Evolutionary conservation across 2,797 vertebrate genomes (phyloP), one percentile per base, ranked within the genome.

Genomic region (Rhincodon typus): DNA sequence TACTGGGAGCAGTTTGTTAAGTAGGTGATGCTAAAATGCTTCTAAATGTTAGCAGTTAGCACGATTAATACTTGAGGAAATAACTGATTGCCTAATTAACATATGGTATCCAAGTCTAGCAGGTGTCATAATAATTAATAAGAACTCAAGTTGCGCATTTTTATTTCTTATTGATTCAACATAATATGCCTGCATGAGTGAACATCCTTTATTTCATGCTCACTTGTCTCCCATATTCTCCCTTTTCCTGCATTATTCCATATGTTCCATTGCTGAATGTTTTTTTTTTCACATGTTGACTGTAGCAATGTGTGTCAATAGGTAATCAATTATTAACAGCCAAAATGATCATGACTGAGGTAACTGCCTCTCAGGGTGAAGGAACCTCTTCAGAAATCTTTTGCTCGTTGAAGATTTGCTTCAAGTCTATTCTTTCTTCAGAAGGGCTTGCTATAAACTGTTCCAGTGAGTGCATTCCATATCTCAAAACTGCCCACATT

Each of bases 11-110:
- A 93, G 23, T 69, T 66, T 42, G 62, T 69, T 42, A 93, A 4
- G 34, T 25, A 93, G 23, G n/a, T 69, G n/a, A 12, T 42, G 69
- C 50, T 19, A 77, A 74, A 53, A 70, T 74, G 42, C 46, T 50
- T 70, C 27, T 94, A 94, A 53, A 42, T 53, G n/a, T 67, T 57
- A n/a, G 70, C 70, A 94, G 72, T 94, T 94, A 94, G 42, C 17
- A 53, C 46, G 27, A 50, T 74, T 72, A n/a, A 94, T 94, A 95
- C 34, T 95, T 95, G 46, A 30, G 17, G 46, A 95, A 95, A 95
- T 95, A 50, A 50, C 42, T 77, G 69, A 53, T 94, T 72, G 27
- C 46, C 70, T 74, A 95, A 95, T 95, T 95, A 74, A 53, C 34
- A 46, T 53, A 95, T 34, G 46, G 27, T 77, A 30, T 34, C 70